Conservation (phyloP, 37 sponge, comb jelly and placozoan genomes). For the Axinella damicornis region DNA sequence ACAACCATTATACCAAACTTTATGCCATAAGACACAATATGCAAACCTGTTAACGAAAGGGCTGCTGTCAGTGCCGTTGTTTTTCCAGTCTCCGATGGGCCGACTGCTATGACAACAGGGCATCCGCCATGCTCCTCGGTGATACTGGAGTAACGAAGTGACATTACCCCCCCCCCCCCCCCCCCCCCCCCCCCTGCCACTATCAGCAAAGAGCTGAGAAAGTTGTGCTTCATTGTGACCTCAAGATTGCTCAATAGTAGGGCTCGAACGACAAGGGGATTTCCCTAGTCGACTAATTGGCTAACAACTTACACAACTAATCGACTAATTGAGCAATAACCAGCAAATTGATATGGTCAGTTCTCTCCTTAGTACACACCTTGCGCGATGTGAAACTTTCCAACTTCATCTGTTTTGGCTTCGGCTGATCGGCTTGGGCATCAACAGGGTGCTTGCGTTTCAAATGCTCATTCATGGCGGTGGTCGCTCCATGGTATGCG, state of each 20-base stretch:
- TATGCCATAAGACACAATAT: neutral
- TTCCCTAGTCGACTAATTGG: too few species aligned
- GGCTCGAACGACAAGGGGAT: too few species aligned
- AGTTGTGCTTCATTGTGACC: conserved; percentile 23
- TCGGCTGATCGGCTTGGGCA: too few species aligned
- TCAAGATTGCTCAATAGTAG: neutral
- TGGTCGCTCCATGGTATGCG: neutral
- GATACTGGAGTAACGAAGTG: conserved; percentile 2
- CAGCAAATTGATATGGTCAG: too few species aligned
- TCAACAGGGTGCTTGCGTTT: too few species aligned
- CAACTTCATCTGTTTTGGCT: too few species aligned
- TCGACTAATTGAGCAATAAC: too few species aligned
- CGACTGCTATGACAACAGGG: conserved; percentile 13
- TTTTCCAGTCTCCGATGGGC: conserved; percentile 32
- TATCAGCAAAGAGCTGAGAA: neutral
- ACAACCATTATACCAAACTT: too few species aligned
- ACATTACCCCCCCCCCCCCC: neutral
- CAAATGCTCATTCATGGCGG: neutral
- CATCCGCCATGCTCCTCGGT: neutral
- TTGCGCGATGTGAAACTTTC: too few species aligned
- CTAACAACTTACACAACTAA: too few species aligned
- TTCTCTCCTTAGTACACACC: too few species aligned
- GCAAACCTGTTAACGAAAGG: conserved; percentile 1
- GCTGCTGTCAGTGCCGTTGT: conserved; percentile 5
- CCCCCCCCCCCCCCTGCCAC: conserved; percentile 8